Percentiles rank a stretch among this genome's conserved stretches.
These are phyloP conservation scores for Bettongia penicillata DNA, from an alignment of 2,113 vertebrate genomes.

Conservation along the genomic window DNA sequence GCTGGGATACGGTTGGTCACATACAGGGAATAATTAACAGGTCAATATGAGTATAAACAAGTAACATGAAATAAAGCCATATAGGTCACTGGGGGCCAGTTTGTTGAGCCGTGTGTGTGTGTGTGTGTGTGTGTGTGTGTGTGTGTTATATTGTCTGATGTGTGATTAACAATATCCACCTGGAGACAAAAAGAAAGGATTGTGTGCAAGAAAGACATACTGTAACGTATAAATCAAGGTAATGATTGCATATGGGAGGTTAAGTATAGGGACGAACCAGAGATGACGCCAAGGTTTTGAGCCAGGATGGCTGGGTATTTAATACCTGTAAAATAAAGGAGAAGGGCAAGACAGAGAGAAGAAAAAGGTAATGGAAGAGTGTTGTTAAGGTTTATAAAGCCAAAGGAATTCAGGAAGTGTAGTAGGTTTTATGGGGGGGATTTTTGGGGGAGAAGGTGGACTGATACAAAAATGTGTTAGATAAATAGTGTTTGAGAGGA, in stretches of 20 bases:
- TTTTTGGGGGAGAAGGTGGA: background rate
- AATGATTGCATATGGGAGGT: background rate
- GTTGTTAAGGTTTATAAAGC: too few relatives aligned
- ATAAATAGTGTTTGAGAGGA: background rate
- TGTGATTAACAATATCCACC: background rate
- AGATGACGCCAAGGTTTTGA: background rate
- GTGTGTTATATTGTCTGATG: background rate
- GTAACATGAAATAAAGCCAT: too few relatives aligned
- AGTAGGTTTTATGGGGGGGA: too few relatives aligned
- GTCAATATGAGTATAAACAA: too few relatives aligned
- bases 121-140: background rate
- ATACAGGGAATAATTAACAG: too few relatives aligned
- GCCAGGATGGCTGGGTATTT: background rate
- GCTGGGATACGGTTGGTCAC: too few relatives aligned
- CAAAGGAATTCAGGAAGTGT: too few relatives aligned
- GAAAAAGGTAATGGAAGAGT: too few relatives aligned
- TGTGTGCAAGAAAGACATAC: background rate
- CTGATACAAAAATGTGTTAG: background rate
- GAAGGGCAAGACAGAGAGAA: too few relatives aligned
- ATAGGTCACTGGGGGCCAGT: too few relatives aligned
- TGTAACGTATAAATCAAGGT: background rate
- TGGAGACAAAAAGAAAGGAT: background rate
- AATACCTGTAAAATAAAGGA: background rate
- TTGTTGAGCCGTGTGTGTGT: background rate
- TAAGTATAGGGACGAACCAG: background rate